Evolutionary conservation across 1,140 invertebrate species (phyloP).

Genomic region (Idris sp.): DNA sequence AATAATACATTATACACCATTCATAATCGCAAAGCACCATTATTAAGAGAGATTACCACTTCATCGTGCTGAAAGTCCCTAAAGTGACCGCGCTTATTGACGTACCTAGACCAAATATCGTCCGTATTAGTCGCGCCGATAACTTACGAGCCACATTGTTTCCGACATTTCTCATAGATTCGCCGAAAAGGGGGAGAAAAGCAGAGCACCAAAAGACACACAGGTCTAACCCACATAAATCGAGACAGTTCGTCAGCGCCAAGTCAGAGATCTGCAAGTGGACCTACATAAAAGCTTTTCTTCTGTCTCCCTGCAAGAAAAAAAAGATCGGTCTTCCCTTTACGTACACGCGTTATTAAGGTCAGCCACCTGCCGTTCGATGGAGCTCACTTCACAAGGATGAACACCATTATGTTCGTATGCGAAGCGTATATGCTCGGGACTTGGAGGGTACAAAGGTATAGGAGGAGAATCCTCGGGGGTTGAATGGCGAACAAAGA

Average conservation of each 20-base stretch:
- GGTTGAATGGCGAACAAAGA: constrained; percentile 73
- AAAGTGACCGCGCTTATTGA: constrained; percentile 45
- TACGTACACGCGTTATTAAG: constrained; percentile 73
- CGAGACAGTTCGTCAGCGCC: constrained; percentile 26
- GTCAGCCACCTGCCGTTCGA: constrained; percentile 78
- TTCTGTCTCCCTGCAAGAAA: constrained; percentile 9
- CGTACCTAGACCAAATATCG: constrained; percentile 50
- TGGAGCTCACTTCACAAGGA: constrained; percentile 75
- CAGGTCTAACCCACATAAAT: constrained; percentile 16
- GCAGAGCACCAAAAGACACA: neutral
- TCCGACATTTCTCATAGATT: constrained; percentile 44
- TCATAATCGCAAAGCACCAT: constrained; percentile 1
- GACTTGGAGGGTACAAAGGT: constrained; percentile 41
- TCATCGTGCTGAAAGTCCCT: constrained; percentile 38
- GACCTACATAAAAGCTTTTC: constrained; percentile 27
- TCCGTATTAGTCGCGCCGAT: constrained; percentile 53
- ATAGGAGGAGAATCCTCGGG: constrained; percentile 61
- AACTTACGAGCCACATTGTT: constrained; percentile 55
- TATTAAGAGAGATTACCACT: constrained; percentile 39
- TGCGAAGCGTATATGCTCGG: constrained; percentile 47
- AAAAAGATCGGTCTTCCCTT: constrained; percentile 36
- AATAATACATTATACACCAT: neutral
- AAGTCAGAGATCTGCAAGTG: constrained; percentile 27
- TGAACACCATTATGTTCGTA: constrained; percentile 72
- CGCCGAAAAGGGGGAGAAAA: constrained; percentile 6